These are phyloP conservation scores for Sylvicapra grimmia DNA, from an alignment of 2,113 vertebrate genomes.

Conservation along the genomic window DNA sequence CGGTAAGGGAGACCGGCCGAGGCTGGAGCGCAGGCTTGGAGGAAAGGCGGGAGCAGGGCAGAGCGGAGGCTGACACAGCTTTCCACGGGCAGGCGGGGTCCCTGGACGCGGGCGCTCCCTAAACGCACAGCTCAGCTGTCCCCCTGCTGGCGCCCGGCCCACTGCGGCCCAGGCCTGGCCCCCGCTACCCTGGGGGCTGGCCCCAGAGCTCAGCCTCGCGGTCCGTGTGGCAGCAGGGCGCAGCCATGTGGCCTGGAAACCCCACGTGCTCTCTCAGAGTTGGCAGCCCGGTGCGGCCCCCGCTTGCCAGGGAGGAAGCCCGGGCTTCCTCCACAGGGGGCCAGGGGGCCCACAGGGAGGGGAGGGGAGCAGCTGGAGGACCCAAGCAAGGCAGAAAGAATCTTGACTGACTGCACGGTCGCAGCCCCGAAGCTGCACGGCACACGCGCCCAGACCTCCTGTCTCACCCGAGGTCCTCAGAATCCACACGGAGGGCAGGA, in stretches of 20 bases:
- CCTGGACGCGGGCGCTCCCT: not conserved
- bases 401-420: fast-evolving
- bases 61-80: not conserved
- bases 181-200: fast-evolving
- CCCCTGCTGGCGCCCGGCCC: not conserved
- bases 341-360: fast-evolving
- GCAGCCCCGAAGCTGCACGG: too few relatives aligned
- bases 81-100: not conserved
- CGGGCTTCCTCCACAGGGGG: not conserved
- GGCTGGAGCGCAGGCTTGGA: not conserved
- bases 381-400: fast-evolving
- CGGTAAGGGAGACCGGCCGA: fast-evolving
- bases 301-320: not conserved
- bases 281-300: fast-evolving
- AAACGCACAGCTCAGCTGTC: fast-evolving
- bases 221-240: not conserved
- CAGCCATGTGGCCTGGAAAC: not conserved
- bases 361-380: fast-evolving
- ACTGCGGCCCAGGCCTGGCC: not conserved
- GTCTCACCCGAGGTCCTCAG: not conserved
- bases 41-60: fast-evolving
- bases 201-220: fast-evolving
- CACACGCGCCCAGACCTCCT: not conserved
- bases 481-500: fast-evolving
- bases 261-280: not conserved